Evolutionary conservation across 1,140 invertebrate genomes (phyloP), one percentile per base, ranked within the genome.

Genomic region (Ladona fulva): DNA sequence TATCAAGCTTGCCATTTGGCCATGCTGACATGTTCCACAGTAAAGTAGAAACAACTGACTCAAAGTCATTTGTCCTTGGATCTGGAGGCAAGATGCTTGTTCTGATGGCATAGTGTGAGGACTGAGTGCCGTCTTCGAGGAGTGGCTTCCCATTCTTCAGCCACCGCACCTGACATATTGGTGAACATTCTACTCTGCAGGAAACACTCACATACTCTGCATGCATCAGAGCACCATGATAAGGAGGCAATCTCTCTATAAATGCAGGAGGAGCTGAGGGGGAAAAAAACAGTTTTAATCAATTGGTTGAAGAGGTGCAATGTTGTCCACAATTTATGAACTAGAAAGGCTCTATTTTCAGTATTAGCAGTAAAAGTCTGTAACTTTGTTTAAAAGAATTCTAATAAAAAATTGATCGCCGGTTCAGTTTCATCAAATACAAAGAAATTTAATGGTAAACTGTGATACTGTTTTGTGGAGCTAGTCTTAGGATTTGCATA

Each of bases 151-250:
- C 91, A 82, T 95, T 90, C 83, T 93, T 95, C 75, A 91, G 87
- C 95, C 95, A 97, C 16, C 90, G 87, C 74, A 97, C 91, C 42
- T 90, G 89, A 84, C 95, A 97, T 14, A 92, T 86, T 0, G 95
- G 95, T 8, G 91, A 93, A 83, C 95, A 97, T 83, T 97, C 95
- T 24, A 97, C 93, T 80, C 93, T 90, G 83, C 95, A 97, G 8
- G 92, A 92, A 12, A 96, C 88, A 76, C 89, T 93, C 73, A 95
- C 92, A 52, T 80, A 73, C 74, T 89, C 87, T 14, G 89, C 89
- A 82, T 91, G 92, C 83, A 91, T 92, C 12, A 93, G 87, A 25
- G 89, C 92, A n/a, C 93, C 94, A 79, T 89, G 90, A 85, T 93
- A 94, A 0, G 91, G 92, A n/a, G 89, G 90, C 78, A 95, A 89